Percentiles rank a stretch among this genome's conserved stretches.
Conservation (phyloP, 2,113 vertebrate genomes). For the Bothrops jararaca region DNA sequence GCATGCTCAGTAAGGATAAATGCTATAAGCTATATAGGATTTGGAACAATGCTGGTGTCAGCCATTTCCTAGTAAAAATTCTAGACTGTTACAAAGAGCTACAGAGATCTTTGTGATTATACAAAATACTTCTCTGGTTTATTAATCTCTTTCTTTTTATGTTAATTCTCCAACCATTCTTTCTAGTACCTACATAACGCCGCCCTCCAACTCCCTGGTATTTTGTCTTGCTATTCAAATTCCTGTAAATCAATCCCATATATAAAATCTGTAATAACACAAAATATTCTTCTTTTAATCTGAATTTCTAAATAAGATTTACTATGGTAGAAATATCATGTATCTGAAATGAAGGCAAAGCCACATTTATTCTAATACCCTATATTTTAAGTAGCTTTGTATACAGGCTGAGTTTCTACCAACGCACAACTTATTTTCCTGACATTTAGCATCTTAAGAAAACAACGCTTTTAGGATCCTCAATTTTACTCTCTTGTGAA, state of each 20-base stretch:
- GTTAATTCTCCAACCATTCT: neutral
- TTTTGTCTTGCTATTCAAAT: neutral
- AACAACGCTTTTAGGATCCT: neutral
- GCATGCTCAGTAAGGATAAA: neutral
- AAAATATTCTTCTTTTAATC: neutral
- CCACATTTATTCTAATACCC: neutral
- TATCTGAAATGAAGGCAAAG: neutral
- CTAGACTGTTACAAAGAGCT: neutral
- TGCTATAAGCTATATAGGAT: neutral
- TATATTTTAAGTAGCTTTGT: neutral
- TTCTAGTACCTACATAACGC: neutral
- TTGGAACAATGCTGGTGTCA: neutral
- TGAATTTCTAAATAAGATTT: neutral
- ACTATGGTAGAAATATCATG: neutral
- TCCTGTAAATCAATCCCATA: neutral
- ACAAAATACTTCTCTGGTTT: neutral
- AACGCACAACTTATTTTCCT: conserved; percentile 10
- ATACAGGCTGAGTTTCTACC: neutral
- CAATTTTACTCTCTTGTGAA: neutral
- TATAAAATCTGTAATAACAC: neutral
- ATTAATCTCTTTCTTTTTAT: neutral
- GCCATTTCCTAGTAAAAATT: neutral
- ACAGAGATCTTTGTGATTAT: neutral
- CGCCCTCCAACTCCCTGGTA: neutral
- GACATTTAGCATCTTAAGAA: neutral